Percentiles rank a stretch among this genome's conserved stretches.
Evolutionary conservation across 2,888 invertebrate genomes (phyloP).

Genomic region (Drosophila tanythrix): DNA sequence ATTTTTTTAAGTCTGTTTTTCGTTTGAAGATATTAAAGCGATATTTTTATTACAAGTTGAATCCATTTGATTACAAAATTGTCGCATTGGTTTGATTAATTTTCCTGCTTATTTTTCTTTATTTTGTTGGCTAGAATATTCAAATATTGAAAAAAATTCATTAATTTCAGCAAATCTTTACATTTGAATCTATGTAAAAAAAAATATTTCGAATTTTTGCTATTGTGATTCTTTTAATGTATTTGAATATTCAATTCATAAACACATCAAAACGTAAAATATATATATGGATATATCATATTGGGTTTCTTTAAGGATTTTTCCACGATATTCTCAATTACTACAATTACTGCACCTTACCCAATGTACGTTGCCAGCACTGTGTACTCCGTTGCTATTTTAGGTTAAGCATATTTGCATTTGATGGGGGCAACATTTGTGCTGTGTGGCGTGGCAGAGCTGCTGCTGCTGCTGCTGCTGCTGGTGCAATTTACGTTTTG

Average conservation of each 20-base stretch:
- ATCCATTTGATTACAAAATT: background rate
- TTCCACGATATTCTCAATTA: background rate
- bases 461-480: slow-evolving; percentile 4
- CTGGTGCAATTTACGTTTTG: slow-evolving; percentile 22
- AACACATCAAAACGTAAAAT: background rate
- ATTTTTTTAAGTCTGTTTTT: no score
- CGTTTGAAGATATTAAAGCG: background rate
- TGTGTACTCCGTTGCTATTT: slow-evolving; percentile 43
- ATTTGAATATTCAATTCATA: background rate
- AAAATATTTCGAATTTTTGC: background rate
- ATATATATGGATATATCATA: background rate
- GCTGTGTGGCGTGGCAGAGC: slow-evolving; percentile 17
- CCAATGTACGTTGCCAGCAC: slow-evolving; percentile 29
- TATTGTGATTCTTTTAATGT: background rate
- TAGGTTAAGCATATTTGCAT: slow-evolving; percentile 33
- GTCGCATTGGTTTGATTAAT: background rate
- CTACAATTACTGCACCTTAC: background rate
- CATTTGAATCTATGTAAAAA: background rate
- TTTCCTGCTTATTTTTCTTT: background rate
- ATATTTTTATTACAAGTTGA: background rate
- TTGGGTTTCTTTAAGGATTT: background rate
- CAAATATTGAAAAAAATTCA: background rate
- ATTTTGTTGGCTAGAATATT: background rate
- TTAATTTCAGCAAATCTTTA: background rate
- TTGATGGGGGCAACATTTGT: slow-evolving; percentile 5